Base-by-base conservation (phyloP, 2,888 invertebrate species). In the Leucozona laternaria region DNA sequence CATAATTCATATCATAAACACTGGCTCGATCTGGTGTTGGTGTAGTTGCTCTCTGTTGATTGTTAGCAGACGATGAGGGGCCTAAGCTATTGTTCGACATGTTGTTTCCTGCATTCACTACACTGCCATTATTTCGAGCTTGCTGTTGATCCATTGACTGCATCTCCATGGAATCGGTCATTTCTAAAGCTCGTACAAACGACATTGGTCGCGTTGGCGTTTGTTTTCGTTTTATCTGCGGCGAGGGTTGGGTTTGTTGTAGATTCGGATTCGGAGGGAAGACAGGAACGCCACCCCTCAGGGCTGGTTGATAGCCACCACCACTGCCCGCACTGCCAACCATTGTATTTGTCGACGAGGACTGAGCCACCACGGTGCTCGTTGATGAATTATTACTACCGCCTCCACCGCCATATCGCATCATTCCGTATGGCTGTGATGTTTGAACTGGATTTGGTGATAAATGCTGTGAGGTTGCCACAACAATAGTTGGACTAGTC, bases 1-100 rank as follows among this genome's bases (percentile, higher is more conserved):
- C 98, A 93, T 98, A 97, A 94, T 97, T 98, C 96, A 97, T 97
- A 93, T 98, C 97, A 93, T 98, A 98, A 89, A 97, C 96, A 93
- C 97, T 97, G 90, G 96, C 96, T 90, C 97, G 96, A 93, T 97
- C 97, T 66, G 97, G 96, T 17, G 96, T 95, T 45, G 95, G 94
- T 64, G 95, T 93, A 15, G 94, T 94, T 28, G 94, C 93, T 86
- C 93, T 88, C 62, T 89, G 91, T 76, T 91, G 90, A 89, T 91
- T 93, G 89, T 90, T 93, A 90, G 88, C 93, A 76, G 88, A 90
- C 88, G 79, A 84, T 78, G 80, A 45, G 22, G 76, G 73, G 25
- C 79, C 80, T 43, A 83, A 64, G 34, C 71, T 88, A 60, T 78
- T 85, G 57, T 62, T 79, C 31, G 88, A 81, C 79, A 75, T 73